Base-by-base conservation (phyloP, 92 coral and sea anemone species). In the Phenganax stokvisi region DNA sequence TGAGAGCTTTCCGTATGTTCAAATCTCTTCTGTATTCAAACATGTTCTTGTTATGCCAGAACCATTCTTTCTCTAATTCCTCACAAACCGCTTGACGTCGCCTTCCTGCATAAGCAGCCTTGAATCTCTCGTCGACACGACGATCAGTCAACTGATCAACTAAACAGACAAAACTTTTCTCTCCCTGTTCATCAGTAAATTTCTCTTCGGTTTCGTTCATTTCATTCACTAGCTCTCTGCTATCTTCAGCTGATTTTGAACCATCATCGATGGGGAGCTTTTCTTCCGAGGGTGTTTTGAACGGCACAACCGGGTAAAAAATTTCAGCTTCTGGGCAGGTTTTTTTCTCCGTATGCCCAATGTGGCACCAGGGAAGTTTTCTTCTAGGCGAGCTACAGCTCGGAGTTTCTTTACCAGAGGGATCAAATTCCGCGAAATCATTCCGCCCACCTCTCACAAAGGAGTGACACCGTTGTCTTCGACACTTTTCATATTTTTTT, bases 81-180 rank as follows among this genome's bases (percentile, higher is more conserved):
- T 76, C 80, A 53, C 80, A 76, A 11, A 76, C 27, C 3, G 53
- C 80, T 53, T 56, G 67, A 25, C 80, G 67, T 16, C 80, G 80
- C 17, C 55, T 56, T 7, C 68, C 55, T 25, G 80, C 80, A 31
- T 29, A 30, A 29, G 28, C 51, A 12, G 20, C 17, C 54, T 16
- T 53, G 59, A 76, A 76, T 54, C 28, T 76, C 25, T 76, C 44
- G 9, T 67, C 17, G 31, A 76, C 55, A 6, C 80, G 80, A 9
- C 57, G 6, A 53, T 76, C 80, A n/a, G 80, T 57, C 37, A 76
- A 68, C 8, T 76, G 80, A 57, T 76, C 80, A 3, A 76, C 80
- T n/a, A 76, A 12, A 60, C 62, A 62, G 13, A 76, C 80, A 31
- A 76, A 76, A 51, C 67, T 56, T 17, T 57, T 20, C 58, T 72